Percentiles rank a stretch among this genome's conserved stretches.
phyloP scores from a whole-genome alignment of 2,888 invertebrate species.

The Sarcophaga carnaria region DNA sequence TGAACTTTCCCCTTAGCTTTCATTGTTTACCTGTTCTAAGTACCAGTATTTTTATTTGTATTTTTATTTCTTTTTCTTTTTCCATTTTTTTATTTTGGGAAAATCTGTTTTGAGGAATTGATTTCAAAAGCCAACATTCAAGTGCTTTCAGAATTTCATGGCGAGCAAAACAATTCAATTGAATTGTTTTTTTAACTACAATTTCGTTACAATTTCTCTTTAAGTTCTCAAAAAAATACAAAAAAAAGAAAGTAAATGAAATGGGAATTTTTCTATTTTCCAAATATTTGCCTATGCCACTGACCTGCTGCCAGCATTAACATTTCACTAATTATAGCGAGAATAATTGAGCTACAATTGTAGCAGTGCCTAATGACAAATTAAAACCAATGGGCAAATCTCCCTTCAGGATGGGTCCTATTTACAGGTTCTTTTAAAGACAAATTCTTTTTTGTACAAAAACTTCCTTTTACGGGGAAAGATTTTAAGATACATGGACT shows the following conservation, averaged over 20 bases:
- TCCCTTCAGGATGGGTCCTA: too few species aligned
- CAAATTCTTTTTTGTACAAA: too few species aligned
- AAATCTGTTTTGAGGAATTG: neutral
- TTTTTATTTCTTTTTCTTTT: neutral
- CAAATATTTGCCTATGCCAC: slow-evolving; percentile 15
- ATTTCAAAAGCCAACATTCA: slow-evolving; percentile 17
- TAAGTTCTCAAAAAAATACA: too few species aligned
- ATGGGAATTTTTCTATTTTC: too few species aligned
- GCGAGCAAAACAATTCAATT: slow-evolving; percentile 40
- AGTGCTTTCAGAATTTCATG: slow-evolving; percentile 45
- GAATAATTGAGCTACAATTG: neutral
- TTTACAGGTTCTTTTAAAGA: too few species aligned
- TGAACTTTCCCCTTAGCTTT: neutral
- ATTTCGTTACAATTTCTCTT: neutral
- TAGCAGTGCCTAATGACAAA: neutral
- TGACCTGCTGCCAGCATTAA: slow-evolving; percentile 25
- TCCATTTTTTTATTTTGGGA: neutral
- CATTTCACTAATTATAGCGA: neutral
- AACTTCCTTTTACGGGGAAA: too few species aligned
- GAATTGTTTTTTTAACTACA: slow-evolving; percentile 18
- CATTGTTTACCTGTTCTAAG: neutral
- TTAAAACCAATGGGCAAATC: neutral
- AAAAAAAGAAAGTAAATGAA: too few species aligned
- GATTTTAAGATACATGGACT: too few species aligned
- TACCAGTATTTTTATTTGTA: neutral